Conservation (phyloP, 2,113 vertebrate species). For the Suricata suricatta region DNA sequence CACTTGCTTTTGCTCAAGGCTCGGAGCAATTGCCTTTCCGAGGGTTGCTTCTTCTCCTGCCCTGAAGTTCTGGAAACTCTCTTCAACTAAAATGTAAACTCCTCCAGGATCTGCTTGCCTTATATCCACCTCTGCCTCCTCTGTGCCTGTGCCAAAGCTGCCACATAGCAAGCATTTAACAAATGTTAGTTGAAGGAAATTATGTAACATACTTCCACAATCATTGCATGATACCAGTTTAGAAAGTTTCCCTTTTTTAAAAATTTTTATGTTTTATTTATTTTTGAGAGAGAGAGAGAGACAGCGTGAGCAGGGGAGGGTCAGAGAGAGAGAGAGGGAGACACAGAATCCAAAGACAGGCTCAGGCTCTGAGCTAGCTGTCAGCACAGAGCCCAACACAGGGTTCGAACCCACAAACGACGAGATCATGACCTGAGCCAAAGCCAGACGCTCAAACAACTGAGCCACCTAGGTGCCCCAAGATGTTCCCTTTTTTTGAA, state of each 20-base stretch:
- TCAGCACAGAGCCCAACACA: no score
- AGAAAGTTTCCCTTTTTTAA: not conserved
- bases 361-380: no score
- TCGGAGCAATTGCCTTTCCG: not conserved
- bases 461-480: no score
- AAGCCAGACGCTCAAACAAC: no score
- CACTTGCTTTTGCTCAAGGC: not conserved
- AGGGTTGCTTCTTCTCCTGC: not conserved
- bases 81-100: not conserved
- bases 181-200: not conserved
- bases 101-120: not conserved
- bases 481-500: not conserved
- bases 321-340: no score
- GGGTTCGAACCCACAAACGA: no score
- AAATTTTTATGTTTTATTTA: no score
- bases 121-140: not conserved
- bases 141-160: not conserved
- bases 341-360: no score
- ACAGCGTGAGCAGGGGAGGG: no score
- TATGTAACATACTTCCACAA: not conserved
- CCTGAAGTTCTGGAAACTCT: not conserved
- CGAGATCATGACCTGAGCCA: no score
- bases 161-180: not conserved
- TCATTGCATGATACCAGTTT: not conserved
- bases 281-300: no score